These are phyloP conservation scores for Cassiopea xamachana DNA, from an alignment of 30 jellyfish, hydroid and myxozoan genomes.

Conservation along the genomic window DNA sequence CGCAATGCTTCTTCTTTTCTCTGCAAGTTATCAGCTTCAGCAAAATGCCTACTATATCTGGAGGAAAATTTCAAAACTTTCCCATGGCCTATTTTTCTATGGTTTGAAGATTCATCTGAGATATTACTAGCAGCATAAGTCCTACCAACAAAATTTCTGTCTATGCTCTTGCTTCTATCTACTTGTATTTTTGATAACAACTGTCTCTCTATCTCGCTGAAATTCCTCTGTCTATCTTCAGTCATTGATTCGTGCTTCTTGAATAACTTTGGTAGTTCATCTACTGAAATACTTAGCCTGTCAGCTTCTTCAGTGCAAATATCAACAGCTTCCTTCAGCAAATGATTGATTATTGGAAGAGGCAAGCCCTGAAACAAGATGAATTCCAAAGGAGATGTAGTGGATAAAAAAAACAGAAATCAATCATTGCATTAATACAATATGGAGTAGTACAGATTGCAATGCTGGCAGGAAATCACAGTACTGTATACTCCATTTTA, in stretches of 20 bases:
- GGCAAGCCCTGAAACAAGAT: slow-evolving; percentile 41
- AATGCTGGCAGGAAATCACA: too few species aligned
- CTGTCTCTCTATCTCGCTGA: not conserved
- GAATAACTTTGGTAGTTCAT: not conserved
- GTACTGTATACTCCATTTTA: too few species aligned
- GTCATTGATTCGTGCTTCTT: not conserved
- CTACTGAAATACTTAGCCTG: not conserved
- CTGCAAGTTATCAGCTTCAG: slow-evolving; percentile 6
- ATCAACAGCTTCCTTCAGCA: slow-evolving; percentile 49
- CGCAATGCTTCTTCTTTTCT: not conserved
- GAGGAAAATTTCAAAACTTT: not conserved
- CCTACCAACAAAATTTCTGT: not conserved
- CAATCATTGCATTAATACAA: too few species aligned
- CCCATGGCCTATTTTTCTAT: not conserved
- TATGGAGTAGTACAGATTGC: too few species aligned
- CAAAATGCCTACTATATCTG: slow-evolving; percentile 60
- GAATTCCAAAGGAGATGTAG: not conserved
- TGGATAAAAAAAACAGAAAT: not conserved
- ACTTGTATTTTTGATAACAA: not conserved
- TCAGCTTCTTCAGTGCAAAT: slow-evolving; percentile 23
- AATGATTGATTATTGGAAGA: slow-evolving; percentile 40
- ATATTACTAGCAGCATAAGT: not conserved
- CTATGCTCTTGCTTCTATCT: not conserved
- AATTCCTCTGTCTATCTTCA: not conserved
- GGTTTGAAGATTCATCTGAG: not conserved